Conservation (phyloP, 2,888 invertebrate species). For the Sinelater perroti region DNA sequence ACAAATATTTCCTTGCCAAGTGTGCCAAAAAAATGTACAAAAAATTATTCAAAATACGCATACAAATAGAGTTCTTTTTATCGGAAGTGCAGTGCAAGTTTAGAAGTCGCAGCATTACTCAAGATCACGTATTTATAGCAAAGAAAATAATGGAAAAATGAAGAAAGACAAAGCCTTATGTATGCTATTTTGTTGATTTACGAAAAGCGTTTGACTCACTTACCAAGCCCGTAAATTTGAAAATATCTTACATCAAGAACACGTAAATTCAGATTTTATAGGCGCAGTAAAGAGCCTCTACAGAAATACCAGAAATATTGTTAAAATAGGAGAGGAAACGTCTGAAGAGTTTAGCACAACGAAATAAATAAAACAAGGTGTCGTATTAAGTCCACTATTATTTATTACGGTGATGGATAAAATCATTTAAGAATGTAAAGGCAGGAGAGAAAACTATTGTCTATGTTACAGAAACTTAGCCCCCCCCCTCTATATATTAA, state of each 20-base stretch:
- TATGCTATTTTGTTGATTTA: not conserved
- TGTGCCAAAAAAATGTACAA: not conserved
- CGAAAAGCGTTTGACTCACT: slow-evolving; percentile 1
- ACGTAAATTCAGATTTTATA: not conserved
- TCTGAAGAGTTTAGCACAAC: not conserved
- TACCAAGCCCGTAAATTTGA: not conserved
- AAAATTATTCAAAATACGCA: not conserved
- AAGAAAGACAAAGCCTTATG: not conserved
- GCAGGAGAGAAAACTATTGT: not conserved
- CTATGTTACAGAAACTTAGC: not conserved
- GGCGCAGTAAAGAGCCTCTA: not conserved
- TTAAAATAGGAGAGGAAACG: not conserved
- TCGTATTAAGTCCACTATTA: not conserved
- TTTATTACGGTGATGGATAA: not conserved
- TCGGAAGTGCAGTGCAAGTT: not conserved
- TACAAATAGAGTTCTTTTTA: not conserved
- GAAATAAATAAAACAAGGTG: not conserved
- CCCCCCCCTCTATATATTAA: not conserved
- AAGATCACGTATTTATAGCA: slow-evolving; percentile 1
- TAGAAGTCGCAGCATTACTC: not conserved
- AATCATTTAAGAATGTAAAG: not conserved
- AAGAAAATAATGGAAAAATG: not conserved
- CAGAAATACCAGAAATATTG: not conserved
- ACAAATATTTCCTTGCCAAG: not conserved
- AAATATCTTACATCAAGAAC: not conserved